Evolutionary conservation across 37 sponge, comb jelly and placozoan genomes (phyloP).

Genomic region (Chondrosia reniformis): DNA sequence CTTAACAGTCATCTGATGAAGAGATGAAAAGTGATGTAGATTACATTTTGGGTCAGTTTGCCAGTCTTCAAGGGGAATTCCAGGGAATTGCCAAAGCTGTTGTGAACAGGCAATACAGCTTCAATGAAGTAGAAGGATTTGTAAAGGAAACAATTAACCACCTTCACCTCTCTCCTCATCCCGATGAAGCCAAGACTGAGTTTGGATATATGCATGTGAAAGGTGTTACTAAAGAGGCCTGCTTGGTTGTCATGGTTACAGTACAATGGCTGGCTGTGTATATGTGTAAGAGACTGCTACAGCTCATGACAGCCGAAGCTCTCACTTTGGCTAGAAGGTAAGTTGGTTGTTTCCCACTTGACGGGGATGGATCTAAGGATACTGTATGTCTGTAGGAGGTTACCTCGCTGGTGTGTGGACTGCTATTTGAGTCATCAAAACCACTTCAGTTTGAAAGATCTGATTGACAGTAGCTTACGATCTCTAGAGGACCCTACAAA

Average conservation of each 20-base stretch:
- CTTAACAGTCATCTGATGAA: not conserved
- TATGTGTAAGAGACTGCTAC: constrained; percentile 38
- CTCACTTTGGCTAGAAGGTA: constrained; percentile 21
- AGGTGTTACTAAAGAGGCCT: not conserved
- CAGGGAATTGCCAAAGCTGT: constrained; percentile 16
- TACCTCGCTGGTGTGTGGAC: constrained; percentile 44
- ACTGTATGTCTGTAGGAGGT: not conserved
- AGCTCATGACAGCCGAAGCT: constrained; percentile 56
- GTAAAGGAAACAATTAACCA: constrained; percentile 6
- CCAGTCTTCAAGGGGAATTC: not conserved
- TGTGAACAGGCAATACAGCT: not conserved
- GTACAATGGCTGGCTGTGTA: constrained; percentile 42
- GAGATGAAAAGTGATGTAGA: constrained; percentile 3
- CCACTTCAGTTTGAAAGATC: constrained; percentile 71
- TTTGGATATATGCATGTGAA: not conserved
- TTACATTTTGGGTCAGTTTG: not conserved
- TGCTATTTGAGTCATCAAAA: constrained; percentile 71
- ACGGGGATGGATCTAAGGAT: too few species aligned
- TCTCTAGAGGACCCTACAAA: not conserved
- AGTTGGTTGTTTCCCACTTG: not conserved
- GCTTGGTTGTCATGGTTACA: constrained; percentile 26
- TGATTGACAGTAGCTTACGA: constrained; percentile 36
- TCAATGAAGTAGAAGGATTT: not conserved
- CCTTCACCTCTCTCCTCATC: constrained; percentile 6
- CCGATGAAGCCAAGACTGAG: not conserved